Evolutionary conservation across 2,113 vertebrate species (phyloP).

Genomic region (Pelecanus crispus): DNA sequence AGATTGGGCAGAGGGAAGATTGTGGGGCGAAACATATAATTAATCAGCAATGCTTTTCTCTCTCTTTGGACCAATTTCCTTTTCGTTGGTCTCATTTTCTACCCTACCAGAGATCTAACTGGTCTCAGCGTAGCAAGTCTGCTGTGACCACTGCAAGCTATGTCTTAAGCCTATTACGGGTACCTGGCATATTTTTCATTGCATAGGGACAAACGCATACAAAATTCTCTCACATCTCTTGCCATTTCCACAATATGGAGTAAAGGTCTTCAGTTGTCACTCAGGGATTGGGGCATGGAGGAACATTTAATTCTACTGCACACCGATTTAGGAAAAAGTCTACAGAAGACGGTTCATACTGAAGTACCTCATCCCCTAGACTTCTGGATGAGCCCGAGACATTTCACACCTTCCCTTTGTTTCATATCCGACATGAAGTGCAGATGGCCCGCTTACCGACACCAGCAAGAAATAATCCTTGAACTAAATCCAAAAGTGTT

Average conservation of each 20-base stretch:
- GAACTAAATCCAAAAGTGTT: conserved; percentile 58
- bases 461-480: conserved; percentile 24
- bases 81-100: neutral
- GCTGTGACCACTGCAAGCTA: neutral
- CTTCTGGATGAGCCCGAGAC: neutral
- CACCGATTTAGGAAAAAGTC: neutral
- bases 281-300: neutral
- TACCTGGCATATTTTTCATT: neutral
- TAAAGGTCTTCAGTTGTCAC: neutral
- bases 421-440: neutral
- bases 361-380: neutral
- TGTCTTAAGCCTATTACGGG: neutral
- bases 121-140: neutral
- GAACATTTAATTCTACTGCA: neutral
- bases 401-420: neutral
- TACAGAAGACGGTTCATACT: neutral
- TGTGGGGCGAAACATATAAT: neutral
- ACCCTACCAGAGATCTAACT: neutral
- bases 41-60: neutral
- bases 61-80: neutral
- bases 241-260: neutral
- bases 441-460: neutral
- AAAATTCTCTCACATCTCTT: neutral
- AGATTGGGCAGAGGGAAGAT: neutral
- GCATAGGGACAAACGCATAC: neutral